Evolutionary conservation across 2,888 invertebrate genomes (phyloP).

Genomic region (Andrena fulva): DNA sequence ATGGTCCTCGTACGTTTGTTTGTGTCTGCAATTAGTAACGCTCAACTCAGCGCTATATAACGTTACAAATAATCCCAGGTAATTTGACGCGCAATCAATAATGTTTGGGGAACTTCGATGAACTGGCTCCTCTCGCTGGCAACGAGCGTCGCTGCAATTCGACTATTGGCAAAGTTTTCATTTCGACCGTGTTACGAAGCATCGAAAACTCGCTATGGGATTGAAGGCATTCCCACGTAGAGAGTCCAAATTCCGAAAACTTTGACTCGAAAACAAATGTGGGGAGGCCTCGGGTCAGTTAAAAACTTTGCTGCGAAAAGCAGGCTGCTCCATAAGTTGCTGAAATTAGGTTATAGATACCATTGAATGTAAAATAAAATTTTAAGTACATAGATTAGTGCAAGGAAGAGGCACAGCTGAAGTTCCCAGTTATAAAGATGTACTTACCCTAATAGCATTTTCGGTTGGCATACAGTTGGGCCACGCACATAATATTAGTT

Average conservation of each 20-base stretch:
- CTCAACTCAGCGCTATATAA: conserved; percentile 3
- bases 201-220: neutral
- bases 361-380: no score
- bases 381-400: no score
- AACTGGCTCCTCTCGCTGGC: neutral
- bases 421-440: no score
- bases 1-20: neutral
- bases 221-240: neutral
- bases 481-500: no score
- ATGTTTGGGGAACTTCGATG: conserved; percentile 14
- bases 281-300: no score
- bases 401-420: no score
- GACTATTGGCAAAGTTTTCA: neutral
- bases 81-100: conserved; percentile 23
- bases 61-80: conserved; percentile 26
- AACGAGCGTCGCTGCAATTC: neutral
- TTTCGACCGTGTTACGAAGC: neutral
- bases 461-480: no score
- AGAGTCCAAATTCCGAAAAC: neutral
- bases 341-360: no score
- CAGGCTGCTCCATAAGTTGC: no score
- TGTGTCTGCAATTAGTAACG: conserved; percentile 19
- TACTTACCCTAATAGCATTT: no score
- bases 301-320: no score
- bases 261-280: no score